Evolutionary conservation across 2,113 vertebrate genomes (phyloP), one percentile per base, ranked within the genome.

Genomic region (Nothoprocta pentlandii): DNA sequence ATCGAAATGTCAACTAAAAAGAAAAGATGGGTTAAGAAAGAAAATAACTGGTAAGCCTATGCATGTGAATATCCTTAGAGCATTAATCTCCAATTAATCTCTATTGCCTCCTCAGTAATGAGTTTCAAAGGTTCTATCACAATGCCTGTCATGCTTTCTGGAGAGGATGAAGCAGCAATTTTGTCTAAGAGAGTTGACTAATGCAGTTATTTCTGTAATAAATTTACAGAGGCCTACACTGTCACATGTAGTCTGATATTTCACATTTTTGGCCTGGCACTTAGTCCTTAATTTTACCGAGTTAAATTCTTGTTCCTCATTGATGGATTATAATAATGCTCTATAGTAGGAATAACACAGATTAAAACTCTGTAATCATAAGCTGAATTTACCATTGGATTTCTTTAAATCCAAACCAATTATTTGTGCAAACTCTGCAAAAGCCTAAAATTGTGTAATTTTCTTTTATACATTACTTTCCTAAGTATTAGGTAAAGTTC

Each of bases 391-490:
- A 67, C 69, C 1, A 0, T 39, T 64, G 7, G 30, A 75, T 79
- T 93, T 90, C 59, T 61, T 86, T 63, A 92, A 90, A 80, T 94
- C 22, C 75, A 91, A 85, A 82, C 22, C 36, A 77, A 14, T 85
- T 68, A 44, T 42, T 89, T 10, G 3, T 36, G 6, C 9, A 81
- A 87, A 79, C 12, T 28, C 28, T 42, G 51, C 42, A 68, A 87
- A 71, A 63, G 23, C 22, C 16, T 26, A 2, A 80, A 83, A 54
- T 53, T 44, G 2, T 46, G 30, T 58, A 13, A 25, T 69, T 66
- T 53, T 68, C 32, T 68, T 82, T 70, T 26, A 7, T 30, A 23
- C n/a, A 15, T 34, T 64, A 26, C 64, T 86, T 85, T 90, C 7
- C 7, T 25, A 78, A 23, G 15, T 61, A 44, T 11, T 42, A 63